These are phyloP conservation scores for Cryptus armator DNA, from an alignment of 2,888 invertebrate genomes.

Conservation along the genomic window DNA sequence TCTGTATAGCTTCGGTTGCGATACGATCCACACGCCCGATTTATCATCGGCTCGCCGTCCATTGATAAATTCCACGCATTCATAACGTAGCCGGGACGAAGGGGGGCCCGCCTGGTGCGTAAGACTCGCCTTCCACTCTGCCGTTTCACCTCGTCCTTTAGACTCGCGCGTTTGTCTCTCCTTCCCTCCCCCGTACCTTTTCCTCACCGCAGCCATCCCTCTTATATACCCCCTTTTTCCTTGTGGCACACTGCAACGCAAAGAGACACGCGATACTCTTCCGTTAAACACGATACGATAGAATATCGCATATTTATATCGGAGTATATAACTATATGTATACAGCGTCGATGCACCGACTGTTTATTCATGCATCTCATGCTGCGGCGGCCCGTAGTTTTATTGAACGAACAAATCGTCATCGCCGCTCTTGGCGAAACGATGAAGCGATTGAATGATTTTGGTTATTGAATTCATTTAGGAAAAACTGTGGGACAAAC, in stretches of 20 bases:
- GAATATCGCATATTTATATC: slow-evolving; percentile 50
- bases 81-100: slow-evolving; percentile 76
- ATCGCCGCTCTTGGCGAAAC: background rate
- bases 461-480: background rate
- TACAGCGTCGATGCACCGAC: background rate
- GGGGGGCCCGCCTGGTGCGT: slow-evolving; percentile 65
- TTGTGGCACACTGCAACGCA: slow-evolving; percentile 49
- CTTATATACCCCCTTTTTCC: slow-evolving; percentile 16
- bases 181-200: background rate
- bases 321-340: slow-evolving; percentile 27
- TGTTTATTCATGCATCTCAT: slow-evolving; percentile 35
- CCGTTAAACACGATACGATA: slow-evolving; percentile 74
- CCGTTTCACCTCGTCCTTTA: slow-evolving; percentile 15
- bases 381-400: slow-evolving; percentile 8
- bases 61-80: slow-evolving; percentile 84
- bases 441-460: background rate
- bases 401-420: background rate
- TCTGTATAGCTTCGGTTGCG: slow-evolving; percentile 51
- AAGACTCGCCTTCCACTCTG: slow-evolving; percentile 45
- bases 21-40: slow-evolving; percentile 76
- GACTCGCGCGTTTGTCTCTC: slow-evolving; percentile 24
- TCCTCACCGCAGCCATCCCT: slow-evolving; percentile 6
- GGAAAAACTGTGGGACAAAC: too few relatives aligned
- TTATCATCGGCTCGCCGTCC: slow-evolving; percentile 83
- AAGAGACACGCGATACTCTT: slow-evolving; percentile 80